Conservation (phyloP, 2,797 vertebrate species). For the Rhynchotus rufescens region DNA sequence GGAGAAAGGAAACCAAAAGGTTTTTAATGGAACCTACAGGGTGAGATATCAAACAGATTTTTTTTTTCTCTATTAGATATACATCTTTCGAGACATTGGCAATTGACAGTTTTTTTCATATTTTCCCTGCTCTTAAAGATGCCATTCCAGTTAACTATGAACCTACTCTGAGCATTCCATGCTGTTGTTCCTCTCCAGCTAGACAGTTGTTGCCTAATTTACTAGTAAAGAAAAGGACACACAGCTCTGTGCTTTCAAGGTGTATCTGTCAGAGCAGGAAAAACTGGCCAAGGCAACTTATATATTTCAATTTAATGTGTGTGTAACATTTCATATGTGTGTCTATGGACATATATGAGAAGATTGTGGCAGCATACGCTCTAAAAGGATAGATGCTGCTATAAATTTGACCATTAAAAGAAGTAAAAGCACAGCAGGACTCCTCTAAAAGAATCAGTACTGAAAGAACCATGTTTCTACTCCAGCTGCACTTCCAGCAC, state of each 20-base stretch:
- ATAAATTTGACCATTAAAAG: background rate
- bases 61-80: background rate
- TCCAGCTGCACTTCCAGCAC: background rate
- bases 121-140: background rate
- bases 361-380: background rate
- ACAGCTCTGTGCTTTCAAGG: background rate
- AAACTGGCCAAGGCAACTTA: background rate
- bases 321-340: background rate
- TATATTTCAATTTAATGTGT: background rate
- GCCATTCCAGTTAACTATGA: accelerated
- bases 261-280: background rate
- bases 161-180: background rate
- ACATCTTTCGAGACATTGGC: background rate
- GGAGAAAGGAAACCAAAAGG: background rate
- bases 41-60: background rate
- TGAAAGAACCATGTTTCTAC: background rate
- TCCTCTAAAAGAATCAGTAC: background rate
- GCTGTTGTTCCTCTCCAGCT: background rate
- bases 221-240: background rate
- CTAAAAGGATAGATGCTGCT: background rate
- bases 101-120: background rate
- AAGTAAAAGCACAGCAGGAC: background rate
- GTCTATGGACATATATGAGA: background rate
- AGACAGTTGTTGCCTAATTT: background rate
- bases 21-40: background rate